Conservation (phyloP, 2,113 vertebrate species). For the Vimba vimba region DNA sequence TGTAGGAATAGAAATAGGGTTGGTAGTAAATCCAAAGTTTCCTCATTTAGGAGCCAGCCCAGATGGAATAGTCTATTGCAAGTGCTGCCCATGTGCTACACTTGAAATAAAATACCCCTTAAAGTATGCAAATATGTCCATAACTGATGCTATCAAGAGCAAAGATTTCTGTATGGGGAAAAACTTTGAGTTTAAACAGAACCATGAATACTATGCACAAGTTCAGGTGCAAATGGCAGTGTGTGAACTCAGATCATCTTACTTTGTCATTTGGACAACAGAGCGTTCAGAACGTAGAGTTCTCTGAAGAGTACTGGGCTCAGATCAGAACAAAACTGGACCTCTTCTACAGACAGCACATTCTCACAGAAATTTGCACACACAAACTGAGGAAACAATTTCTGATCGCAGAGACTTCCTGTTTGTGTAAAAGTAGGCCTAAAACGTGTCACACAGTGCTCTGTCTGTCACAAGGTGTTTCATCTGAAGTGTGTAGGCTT, state of each 20-base stretch:
- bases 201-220: not conserved
- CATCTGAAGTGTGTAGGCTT: too few species aligned
- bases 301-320: not conserved
- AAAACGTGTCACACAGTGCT: not conserved
- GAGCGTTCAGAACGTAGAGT: not conserved
- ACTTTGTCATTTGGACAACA: not conserved
- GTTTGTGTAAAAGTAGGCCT: not conserved
- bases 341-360: not conserved
- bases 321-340: not conserved
- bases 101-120: not conserved
- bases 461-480: too few species aligned
- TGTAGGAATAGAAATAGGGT: too few species aligned
- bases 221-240: not conserved
- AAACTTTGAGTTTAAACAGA: not conserved
- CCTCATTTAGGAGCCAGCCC: not conserved
- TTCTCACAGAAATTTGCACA: not conserved
- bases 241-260: not conserved
- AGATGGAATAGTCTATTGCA: not conserved
- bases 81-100: not conserved
- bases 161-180: not conserved
- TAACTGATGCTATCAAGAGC: not conserved
- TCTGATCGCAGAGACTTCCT: not conserved
- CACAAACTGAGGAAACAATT: not conserved
- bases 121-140: not conserved
- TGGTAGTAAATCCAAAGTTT: not conserved